These are phyloP conservation scores for Melipona quadrifasciata DNA, from an alignment of 1,140 invertebrate genomes.

Conservation along the genomic window DNA sequence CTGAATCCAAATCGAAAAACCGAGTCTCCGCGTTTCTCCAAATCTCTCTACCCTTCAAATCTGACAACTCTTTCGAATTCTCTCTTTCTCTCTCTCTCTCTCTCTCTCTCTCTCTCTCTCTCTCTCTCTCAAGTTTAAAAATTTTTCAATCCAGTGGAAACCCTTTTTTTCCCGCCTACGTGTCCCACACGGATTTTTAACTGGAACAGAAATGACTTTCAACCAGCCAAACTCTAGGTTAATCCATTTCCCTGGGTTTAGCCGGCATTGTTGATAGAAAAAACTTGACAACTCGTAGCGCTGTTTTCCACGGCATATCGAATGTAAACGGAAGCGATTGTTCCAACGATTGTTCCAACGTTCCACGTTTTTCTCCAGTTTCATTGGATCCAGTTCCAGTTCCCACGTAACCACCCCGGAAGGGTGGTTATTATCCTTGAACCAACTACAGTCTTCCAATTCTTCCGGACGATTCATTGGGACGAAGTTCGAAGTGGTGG, in stretches of 20 bases:
- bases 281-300: background rate
- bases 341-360: background rate
- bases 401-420: background rate
- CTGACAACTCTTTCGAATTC: no score
- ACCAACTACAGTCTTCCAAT: background rate
- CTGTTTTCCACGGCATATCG: background rate
- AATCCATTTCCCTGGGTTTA: background rate
- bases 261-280: background rate
- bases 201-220: no score
- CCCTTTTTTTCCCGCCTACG: no score
- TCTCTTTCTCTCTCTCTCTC: no score
- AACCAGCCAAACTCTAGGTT: no score
- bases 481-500: background rate
- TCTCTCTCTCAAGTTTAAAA: no score
- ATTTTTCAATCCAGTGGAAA: no score
- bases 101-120: no score
- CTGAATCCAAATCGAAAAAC: no score
- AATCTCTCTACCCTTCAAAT: no score
- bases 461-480: constrained; percentile 11
- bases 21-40: no score
- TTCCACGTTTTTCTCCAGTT: background rate
- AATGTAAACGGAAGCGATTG: background rate
- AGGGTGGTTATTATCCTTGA: constrained; percentile 14
- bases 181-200: no score
- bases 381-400: constrained; percentile 21